These are phyloP conservation scores for Chionodraco myersi DNA, from an alignment of 2,113 vertebrate species.

Conservation along the genomic window DNA sequence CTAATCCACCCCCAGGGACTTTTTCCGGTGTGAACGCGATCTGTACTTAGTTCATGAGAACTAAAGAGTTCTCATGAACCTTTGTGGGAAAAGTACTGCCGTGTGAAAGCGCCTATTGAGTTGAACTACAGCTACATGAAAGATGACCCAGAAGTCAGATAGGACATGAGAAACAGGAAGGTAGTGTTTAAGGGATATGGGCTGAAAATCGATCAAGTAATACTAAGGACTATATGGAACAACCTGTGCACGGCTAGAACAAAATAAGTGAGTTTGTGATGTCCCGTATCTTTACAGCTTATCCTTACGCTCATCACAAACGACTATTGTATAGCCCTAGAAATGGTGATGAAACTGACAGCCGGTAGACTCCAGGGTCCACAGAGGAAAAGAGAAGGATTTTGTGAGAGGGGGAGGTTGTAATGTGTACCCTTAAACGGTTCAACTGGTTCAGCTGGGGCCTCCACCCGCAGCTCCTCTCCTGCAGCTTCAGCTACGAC, in stretches of 20 bases:
- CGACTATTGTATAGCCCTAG: background rate
- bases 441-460: constrained; percentile 61
- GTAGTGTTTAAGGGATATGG: background rate
- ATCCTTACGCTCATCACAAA: constrained; percentile 48
- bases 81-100: too few relatives aligned
- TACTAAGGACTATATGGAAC: background rate
- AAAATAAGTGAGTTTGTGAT: constrained; percentile 46
- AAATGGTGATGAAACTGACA: constrained; percentile 23
- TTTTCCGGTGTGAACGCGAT: too few relatives aligned
- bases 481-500: constrained; percentile 58
- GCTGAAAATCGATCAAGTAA: constrained; percentile 2
- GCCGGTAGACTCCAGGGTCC: constrained; percentile 49
- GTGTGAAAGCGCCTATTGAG: background rate
- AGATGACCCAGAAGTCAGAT: background rate
- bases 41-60: too few relatives aligned
- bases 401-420: constrained; percentile 41
- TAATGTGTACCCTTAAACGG: constrained; percentile 76
- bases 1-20: too few relatives aligned
- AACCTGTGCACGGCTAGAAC: constrained; percentile 1
- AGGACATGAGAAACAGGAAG: background rate
- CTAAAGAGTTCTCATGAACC: too few relatives aligned
- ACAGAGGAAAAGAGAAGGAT: constrained; percentile 60
- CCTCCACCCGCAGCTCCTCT: constrained; percentile 62
- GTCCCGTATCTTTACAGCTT: constrained; percentile 33
- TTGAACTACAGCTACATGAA: background rate